Conservation (phyloP, 2,113 vertebrate genomes). For the Loxodonta africana region DNA sequence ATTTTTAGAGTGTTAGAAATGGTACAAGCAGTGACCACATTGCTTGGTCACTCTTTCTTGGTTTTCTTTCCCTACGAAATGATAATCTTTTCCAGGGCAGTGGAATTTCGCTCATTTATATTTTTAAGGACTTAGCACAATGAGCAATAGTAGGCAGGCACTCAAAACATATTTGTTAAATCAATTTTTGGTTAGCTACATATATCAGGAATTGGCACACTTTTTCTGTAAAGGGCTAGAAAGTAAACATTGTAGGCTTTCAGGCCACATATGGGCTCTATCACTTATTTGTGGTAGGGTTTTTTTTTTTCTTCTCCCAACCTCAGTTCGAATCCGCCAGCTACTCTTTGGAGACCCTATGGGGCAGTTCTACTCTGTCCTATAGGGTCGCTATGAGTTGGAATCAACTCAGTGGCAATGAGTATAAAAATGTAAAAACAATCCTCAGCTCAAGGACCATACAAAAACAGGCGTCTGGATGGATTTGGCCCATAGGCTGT, state of each 20-base stretch:
- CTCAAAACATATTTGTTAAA: background rate
- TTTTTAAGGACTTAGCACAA: background rate
- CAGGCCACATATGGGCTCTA: background rate
- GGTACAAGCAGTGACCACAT: background rate
- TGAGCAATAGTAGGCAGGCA: background rate
- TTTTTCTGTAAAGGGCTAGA: constrained; percentile 24
- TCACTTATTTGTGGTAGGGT: background rate
- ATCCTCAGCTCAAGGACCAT: background rate
- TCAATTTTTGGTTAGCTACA: background rate
- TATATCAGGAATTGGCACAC: background rate
- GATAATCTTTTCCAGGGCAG: background rate
- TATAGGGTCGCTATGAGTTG: no score
- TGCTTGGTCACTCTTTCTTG: background rate
- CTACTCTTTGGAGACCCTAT: no score
- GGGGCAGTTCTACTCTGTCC: no score
- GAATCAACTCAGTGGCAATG: no score
- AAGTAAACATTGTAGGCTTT: constrained; percentile 8
- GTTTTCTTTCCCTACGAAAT: background rate
- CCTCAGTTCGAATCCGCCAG: background rate
- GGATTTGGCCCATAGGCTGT: background rate
- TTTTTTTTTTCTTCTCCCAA: background rate
- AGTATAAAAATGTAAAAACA: constrained; percentile 36
- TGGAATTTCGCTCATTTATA: background rate
- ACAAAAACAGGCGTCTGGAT: background rate
- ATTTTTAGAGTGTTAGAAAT: background rate